A percentile compares a stretch with the other conserved stretches of the same genome.
Evolutionary conservation across 2,888 invertebrate species (phyloP).

Genomic region (Blera fallax): DNA sequence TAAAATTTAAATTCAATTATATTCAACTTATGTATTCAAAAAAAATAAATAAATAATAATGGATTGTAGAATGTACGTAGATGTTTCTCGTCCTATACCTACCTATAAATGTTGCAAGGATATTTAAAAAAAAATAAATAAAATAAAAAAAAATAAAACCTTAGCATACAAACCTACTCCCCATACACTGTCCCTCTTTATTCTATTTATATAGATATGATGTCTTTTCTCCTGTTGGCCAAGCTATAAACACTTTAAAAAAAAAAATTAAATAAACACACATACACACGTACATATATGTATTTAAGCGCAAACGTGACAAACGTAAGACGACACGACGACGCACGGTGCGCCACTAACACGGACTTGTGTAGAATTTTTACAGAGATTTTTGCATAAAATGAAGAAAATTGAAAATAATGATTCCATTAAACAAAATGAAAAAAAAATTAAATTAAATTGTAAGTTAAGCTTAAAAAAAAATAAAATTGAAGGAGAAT

Average conservation of each 20-base stretch:
- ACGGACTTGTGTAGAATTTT: constrained; percentile 54
- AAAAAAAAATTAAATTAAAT: constrained; percentile 27
- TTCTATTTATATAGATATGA: constrained; percentile 35
- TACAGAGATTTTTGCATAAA: constrained; percentile 66
- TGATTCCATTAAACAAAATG: constrained; percentile 9
- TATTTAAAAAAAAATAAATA: too few species aligned
- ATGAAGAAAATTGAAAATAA: constrained; percentile 40
- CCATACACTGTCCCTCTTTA: constrained; percentile 59
- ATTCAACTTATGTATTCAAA: constrained; percentile 51
- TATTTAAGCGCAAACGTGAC: constrained; percentile 20
- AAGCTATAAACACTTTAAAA: too few species aligned
- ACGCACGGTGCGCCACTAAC: constrained; percentile 21
- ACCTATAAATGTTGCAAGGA: constrained; percentile 29
- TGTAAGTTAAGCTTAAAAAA: constrained; percentile 41
- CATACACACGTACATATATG: constrained; percentile 27
- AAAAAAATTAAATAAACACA: too few species aligned
- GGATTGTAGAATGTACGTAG: constrained; percentile 64
- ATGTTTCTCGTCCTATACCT: constrained; percentile 63
- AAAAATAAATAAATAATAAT: constrained; percentile 22
- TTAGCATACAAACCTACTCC: constrained; percentile 19
- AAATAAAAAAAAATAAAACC: too few species aligned
- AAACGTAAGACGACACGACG: constrained; percentile 9
- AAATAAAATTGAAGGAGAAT: background rate
- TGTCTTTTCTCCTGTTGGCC: constrained; percentile 67
- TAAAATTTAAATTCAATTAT: constrained; percentile 26